A percentile compares a stretch with the other conserved stretches of the same genome.
phyloP scores from a whole-genome alignment of 2,797 vertebrate species.

The Hemibagrus guttatus region DNA sequence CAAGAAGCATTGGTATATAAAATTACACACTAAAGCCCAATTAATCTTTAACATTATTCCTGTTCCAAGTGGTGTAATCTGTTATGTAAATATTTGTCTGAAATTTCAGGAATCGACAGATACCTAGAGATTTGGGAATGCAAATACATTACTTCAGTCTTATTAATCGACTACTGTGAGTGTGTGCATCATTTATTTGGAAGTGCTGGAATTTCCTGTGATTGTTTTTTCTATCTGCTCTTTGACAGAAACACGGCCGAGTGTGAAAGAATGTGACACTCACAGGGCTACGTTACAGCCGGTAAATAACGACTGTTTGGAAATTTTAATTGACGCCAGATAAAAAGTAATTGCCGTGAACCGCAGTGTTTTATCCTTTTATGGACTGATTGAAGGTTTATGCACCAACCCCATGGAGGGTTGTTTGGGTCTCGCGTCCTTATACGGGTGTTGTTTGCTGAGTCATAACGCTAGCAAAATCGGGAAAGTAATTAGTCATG shows the following conservation, averaged over 20 bases:
- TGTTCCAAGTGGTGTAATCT: neutral
- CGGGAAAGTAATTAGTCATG: conserved; percentile 45
- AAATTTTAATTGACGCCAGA: conserved; percentile 69
- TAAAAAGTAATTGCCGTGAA: conserved; percentile 62
- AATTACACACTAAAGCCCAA: neutral
- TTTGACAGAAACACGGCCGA: conserved; percentile 51
- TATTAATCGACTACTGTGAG: neutral
- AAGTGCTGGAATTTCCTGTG: conserved; percentile 50
- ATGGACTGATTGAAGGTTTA: conserved; percentile 67
- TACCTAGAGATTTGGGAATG: conserved; percentile 13
- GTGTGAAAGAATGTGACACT: conserved; percentile 67
- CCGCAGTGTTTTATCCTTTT: conserved; percentile 59
- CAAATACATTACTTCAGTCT: neutral
- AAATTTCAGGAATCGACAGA: conserved; percentile 8
- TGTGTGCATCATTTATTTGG: conserved; percentile 25
- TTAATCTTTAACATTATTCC: neutral
- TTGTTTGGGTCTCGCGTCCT: conserved; percentile 60
- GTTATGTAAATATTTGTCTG: conserved; percentile 7
- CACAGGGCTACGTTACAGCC: conserved; percentile 62
- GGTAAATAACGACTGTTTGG: conserved; percentile 65
- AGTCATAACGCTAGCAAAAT: conserved; percentile 43
- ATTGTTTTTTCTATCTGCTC: conserved; percentile 38
- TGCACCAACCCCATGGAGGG: conserved; percentile 62
- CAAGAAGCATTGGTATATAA: neutral
- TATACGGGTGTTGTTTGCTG: conserved; percentile 67